Percentiles rank a stretch among this genome's conserved stretches.
These are phyloP conservation scores for Campylorhamphus procurvoides DNA, from an alignment of 2,113 vertebrate species.

Conservation along the genomic window DNA sequence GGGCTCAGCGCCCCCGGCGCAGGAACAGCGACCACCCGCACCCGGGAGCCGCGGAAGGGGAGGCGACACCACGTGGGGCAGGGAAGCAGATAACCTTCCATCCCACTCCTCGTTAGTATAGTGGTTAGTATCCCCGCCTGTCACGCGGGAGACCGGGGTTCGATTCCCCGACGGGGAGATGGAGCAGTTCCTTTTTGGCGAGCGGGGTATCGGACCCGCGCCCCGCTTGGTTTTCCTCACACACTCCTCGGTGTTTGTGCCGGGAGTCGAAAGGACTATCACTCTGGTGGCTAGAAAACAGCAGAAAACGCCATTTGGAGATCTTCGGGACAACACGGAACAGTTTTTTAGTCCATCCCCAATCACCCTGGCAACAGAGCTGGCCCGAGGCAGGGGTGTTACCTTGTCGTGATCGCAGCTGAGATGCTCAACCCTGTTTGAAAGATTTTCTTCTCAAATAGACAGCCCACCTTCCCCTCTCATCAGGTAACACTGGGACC, in stretches of 20 bases:
- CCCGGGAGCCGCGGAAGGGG: no score
- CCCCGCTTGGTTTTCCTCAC: no score
- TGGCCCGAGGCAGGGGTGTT: accelerated
- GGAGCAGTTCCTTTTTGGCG: accelerated
- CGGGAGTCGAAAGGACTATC: accelerated
- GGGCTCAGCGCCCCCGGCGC: no score
- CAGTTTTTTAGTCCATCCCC: accelerated
- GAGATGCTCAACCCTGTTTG: accelerated
- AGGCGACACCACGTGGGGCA: accelerated
- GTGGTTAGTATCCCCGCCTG: conserved; percentile 67
- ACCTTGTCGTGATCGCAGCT: accelerated
- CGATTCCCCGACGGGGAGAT: conserved; percentile 31
- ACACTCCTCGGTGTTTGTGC: accelerated
- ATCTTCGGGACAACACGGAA: accelerated
- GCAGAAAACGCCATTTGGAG: accelerated
- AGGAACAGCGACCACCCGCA: accelerated
- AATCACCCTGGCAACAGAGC: accelerated
- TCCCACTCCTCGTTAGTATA: conserved; percentile 29
- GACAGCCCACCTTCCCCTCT: accelerated
- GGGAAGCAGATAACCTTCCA: accelerated
- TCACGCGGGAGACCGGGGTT: conserved; percentile 61
- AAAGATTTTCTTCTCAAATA: not conserved
- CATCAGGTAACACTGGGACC: not conserved
- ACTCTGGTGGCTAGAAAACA: accelerated
- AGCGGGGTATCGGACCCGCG: accelerated